Base-by-base conservation (phyloP, 2,888 invertebrate genomes). In the Dione juno region DNA sequence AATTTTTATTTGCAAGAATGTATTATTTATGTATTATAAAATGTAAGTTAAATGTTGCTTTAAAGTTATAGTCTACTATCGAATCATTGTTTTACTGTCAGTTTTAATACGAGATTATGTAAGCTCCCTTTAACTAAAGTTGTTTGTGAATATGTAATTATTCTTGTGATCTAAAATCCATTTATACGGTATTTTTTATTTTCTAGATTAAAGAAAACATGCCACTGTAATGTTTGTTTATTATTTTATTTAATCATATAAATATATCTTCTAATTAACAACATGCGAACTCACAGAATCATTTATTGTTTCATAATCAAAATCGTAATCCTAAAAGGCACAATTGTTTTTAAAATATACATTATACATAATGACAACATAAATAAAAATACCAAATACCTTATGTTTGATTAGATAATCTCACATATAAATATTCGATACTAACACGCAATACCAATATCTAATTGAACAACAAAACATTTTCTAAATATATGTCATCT, bases 121-220 rank as follows among this genome's bases (percentile, higher is more conserved):
- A 80, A 87, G 88, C 87, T 85, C 79, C 81, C 84, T 84, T 85
- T 83, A 84, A 87, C 86, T 84, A 84, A 88, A 83, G 91, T 90
- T 91, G 89, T 88, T 90, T 93, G 93, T 93, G 92, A 93, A 93
- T 93, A 93, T 93, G 93, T 93, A 93, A 93, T 93, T 92, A 92
- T 89, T 90, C 92, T 92, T 92, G 90, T 93, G 90, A 92, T 93
- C 91, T 90, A 88, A 92, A 92, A 91, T 92, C 91, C 91, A 90
- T 90, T 92, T 92, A 88, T 92, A 92, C 89, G 90, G 89, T 92
- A 90, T 92, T 93, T 92, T 90, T 93, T 92, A 93, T 92, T 93
- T 93, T 92, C 89, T 92, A 92, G 92, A 93, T 91, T 93, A 92
- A 92, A 93, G 88, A 92, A 89, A 92, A 92, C 89, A 86, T 86